These are phyloP conservation scores for Drosophila mettleri DNA, from an alignment of 2,888 invertebrate species.

Conservation along the genomic window DNA sequence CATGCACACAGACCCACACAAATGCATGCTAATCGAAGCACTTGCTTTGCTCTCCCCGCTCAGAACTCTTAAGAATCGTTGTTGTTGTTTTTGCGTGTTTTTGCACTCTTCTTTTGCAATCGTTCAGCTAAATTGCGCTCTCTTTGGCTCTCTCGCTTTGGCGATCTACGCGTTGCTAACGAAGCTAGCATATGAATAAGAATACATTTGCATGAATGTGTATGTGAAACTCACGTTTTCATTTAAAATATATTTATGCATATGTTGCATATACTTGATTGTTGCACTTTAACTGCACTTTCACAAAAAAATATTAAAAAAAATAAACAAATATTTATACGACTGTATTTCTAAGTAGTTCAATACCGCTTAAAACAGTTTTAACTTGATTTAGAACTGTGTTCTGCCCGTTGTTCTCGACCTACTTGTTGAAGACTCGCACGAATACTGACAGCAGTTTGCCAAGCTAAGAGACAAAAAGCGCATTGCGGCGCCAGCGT, in stretches of 20 bases:
- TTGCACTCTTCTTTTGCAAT: conserved; percentile 12
- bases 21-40: conserved; percentile 19
- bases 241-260: conserved; percentile 8
- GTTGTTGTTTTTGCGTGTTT: not conserved
- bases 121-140: conserved; percentile 2
- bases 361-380: conserved; percentile 6
- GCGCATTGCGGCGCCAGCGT: conserved; percentile 50
- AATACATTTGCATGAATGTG: conserved; percentile 1
- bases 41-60: not conserved
- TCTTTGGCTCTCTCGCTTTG: conserved; percentile 4
- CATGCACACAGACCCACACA: not conserved
- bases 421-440: conserved; percentile 64
- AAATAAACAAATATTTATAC: conserved; percentile 8
- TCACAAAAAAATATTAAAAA: conserved; percentile 15
- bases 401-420: conserved; percentile 33
- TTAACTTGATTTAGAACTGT: conserved; percentile 2
- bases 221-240: conserved; percentile 9
- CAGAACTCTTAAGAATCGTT: conserved; percentile 2
- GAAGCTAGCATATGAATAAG: conserved; percentile 9
- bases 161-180: conserved; percentile 49
- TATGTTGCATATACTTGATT: conserved; percentile 22
- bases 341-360: not conserved
- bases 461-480: conserved; percentile 32
- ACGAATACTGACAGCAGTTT: conserved; percentile 55
- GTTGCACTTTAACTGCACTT: conserved; percentile 33